These are phyloP conservation scores for Cerceris rybyensis DNA, from an alignment of 2,888 invertebrate genomes.

Conservation along the genomic window DNA sequence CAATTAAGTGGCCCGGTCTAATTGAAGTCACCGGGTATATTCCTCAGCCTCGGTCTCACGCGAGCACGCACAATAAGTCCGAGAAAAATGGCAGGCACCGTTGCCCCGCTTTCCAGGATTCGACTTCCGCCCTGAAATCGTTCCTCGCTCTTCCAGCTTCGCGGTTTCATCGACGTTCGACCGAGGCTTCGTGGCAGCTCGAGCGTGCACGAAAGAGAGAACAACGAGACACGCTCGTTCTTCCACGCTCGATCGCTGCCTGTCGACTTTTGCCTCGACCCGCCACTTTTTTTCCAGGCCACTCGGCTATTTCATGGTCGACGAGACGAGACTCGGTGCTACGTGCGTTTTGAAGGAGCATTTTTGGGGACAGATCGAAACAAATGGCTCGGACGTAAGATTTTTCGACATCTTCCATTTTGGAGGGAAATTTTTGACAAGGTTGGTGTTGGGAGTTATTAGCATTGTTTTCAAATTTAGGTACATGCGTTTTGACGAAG, in stretches of 20 bases:
- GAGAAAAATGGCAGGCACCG: slow-evolving; percentile 27
- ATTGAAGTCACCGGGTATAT: slow-evolving; percentile 44
- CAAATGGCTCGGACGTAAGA: no score
- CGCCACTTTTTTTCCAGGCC: background rate
- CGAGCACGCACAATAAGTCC: slow-evolving; percentile 44
- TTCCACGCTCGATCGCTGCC: background rate
- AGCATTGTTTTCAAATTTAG: no score
- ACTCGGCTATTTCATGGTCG: no score
- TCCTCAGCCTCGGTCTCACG: slow-evolving; percentile 38
- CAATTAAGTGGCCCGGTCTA: slow-evolving; percentile 51
- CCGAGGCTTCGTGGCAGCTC: slow-evolving; percentile 30
- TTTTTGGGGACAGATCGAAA: no score
- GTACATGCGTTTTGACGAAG: no score
- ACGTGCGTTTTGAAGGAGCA: no score
- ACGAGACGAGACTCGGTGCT: no score
- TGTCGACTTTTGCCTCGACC: background rate
- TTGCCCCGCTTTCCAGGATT: slow-evolving; percentile 57
- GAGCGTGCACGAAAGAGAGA: slow-evolving; percentile 36
- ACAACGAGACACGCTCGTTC: slow-evolving; percentile 19
- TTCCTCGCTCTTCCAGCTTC: slow-evolving; percentile 12
- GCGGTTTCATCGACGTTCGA: slow-evolving; percentile 4
- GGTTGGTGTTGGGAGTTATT: no score
- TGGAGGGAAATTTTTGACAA: no score
- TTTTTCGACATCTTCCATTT: no score
- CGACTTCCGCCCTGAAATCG: slow-evolving; percentile 53